Conservation (phyloP, 2,888 invertebrate genomes). For the Chrysodeixis includens region DNA sequence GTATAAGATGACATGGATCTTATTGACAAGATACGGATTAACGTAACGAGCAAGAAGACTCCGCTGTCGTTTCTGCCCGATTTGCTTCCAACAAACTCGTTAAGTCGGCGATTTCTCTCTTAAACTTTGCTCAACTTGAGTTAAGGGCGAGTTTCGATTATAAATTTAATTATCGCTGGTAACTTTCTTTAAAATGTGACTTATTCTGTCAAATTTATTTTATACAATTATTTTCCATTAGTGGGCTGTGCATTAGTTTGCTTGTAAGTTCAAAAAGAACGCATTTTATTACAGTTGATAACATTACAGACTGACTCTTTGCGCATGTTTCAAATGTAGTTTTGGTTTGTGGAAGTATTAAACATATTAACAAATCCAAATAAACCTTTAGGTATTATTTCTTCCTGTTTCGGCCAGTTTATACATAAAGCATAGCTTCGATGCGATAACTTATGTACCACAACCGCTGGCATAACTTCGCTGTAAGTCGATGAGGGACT, state of each 20-base stretch:
- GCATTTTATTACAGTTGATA: no score
- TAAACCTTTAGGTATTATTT: no score
- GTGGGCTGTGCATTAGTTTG: not conserved
- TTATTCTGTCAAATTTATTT: slow-evolving; percentile 11
- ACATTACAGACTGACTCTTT: no score
- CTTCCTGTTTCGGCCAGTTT: no score
- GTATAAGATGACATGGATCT: slow-evolving; percentile 10
- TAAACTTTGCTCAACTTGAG: slow-evolving; percentile 36
- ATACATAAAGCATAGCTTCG: not conserved
- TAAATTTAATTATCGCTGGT: slow-evolving; percentile 30
- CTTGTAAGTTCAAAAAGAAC: no score
- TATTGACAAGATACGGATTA: slow-evolving; percentile 21
- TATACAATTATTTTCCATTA: not conserved
- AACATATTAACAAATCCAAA: no score
- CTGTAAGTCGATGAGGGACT: slow-evolving; percentile 14
- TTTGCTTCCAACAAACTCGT: slow-evolving; percentile 34
- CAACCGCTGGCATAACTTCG: slow-evolving; percentile 11
- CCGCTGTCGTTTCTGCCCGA: slow-evolving; percentile 23
- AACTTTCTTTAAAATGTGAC: slow-evolving; percentile 19
- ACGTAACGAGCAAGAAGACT: slow-evolving; percentile 26
- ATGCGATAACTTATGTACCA: slow-evolving; percentile 4
- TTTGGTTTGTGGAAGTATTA: no score
- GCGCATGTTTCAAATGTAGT: no score
- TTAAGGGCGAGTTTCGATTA: slow-evolving; percentile 22
- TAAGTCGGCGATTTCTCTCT: slow-evolving; percentile 27